phyloP scores from a whole-genome alignment of 2,113 vertebrate genomes.

The Nesogale talazaci region DNA sequence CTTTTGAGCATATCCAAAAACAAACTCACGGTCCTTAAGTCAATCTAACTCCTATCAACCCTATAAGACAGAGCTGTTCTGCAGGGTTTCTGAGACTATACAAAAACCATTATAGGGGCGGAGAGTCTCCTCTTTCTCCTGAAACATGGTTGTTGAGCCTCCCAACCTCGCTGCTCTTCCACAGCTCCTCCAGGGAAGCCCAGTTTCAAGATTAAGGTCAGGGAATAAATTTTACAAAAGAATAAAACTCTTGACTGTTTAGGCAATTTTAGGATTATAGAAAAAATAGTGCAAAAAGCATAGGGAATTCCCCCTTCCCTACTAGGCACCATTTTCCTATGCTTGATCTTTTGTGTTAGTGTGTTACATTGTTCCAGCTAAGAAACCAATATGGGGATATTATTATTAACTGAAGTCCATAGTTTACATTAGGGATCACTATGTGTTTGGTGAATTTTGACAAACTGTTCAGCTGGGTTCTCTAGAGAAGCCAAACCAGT shows the following conservation, averaged over 20 bases:
- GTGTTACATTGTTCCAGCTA: background rate
- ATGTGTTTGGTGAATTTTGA: background rate
- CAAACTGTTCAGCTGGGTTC: too few relatives aligned
- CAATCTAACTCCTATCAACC: too few relatives aligned
- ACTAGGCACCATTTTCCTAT: background rate
- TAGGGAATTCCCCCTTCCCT: background rate
- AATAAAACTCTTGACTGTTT: background rate
- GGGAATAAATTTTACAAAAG: background rate
- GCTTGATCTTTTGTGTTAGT: background rate
- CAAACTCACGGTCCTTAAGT: too few relatives aligned
- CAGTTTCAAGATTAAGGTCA: conserved; percentile 19
- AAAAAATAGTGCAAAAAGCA: background rate
- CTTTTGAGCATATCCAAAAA: conserved; percentile 28
- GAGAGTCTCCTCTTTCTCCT: too few relatives aligned
- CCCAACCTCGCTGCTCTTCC: too few relatives aligned
- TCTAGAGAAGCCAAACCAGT: too few relatives aligned
- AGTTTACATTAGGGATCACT: background rate
- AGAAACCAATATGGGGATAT: background rate
- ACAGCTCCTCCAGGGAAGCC: too few relatives aligned
- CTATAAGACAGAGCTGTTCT: too few relatives aligned
- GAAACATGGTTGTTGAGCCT: too few relatives aligned
- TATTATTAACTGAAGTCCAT: background rate
- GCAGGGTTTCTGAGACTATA: too few relatives aligned
- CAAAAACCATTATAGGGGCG: too few relatives aligned
- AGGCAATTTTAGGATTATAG: background rate